Conservation (phyloP, 2,797 vertebrate species). For the Spinus olivaceus region DNA sequence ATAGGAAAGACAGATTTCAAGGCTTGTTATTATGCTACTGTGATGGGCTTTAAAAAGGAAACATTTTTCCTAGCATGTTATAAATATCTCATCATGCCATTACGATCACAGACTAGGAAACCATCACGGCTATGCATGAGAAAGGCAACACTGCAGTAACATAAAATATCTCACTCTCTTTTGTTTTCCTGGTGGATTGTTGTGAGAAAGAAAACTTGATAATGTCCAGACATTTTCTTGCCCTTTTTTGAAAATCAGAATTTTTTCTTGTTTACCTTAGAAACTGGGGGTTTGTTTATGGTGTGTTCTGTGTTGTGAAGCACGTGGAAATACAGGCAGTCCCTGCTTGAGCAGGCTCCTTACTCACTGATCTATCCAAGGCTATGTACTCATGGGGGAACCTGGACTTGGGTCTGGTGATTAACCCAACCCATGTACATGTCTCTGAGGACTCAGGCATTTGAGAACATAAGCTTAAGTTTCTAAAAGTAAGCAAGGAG, state of each 20-base stretch:
- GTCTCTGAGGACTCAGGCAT: background rate
- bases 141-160: background rate
- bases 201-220: background rate
- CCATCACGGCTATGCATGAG: background rate
- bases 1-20: slow-evolving; percentile 13
- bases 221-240: background rate
- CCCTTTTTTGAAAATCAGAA: background rate
- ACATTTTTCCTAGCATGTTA: slow-evolving; percentile 34
- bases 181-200: background rate
- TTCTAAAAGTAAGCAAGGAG: slow-evolving; percentile 17
- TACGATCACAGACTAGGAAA: background rate
- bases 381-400: background rate
- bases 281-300: background rate
- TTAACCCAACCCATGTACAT: rapidly evolving
- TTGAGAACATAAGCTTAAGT: background rate
- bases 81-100: slow-evolving; percentile 34
- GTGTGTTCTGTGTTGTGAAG: background rate
- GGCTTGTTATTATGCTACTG: slow-evolving; percentile 27
- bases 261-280: background rate
- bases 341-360: background rate
- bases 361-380: background rate
- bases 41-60: slow-evolving; percentile 49
- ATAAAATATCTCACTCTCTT: background rate
- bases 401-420: background rate
- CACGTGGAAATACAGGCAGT: background rate